These are phyloP conservation scores for Eulithis testata DNA, from an alignment of 2,888 invertebrate species.

Conservation along the genomic window DNA sequence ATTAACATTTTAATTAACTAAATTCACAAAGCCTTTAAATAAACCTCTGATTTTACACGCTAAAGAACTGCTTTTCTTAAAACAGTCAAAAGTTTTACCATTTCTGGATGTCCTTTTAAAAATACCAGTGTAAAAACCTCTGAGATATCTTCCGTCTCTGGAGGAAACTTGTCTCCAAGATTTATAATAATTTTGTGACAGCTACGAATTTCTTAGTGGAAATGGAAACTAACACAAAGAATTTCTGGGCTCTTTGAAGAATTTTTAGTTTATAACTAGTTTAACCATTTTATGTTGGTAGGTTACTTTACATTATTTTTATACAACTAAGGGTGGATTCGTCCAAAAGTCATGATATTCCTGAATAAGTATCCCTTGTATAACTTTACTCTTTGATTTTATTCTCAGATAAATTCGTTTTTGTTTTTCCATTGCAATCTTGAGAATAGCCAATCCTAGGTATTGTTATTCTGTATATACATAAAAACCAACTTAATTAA, in stretches of 20 bases:
- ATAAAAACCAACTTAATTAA: too few species aligned
- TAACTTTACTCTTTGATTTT: too few species aligned
- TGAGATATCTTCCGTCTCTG: constrained; percentile 33
- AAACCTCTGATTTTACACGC: background rate
- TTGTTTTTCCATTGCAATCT: too few species aligned
- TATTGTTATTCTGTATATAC: too few species aligned
- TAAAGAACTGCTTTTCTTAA: constrained; percentile 34
- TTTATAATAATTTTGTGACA: constrained; percentile 45
- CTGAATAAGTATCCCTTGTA: too few species aligned
- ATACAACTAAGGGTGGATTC: too few species aligned
- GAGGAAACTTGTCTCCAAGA: constrained; percentile 42
- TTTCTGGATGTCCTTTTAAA: constrained; percentile 30
- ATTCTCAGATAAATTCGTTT: too few species aligned
- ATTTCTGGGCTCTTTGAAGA: constrained; percentile 6
- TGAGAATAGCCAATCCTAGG: too few species aligned
- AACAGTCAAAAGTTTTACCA: constrained; percentile 39
- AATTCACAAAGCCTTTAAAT: constrained; percentile 2
- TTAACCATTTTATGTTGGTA: constrained; percentile 15
- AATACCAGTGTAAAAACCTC: constrained; percentile 38
- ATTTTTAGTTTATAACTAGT: constrained; percentile 21
- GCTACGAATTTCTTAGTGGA: constrained; percentile 33
- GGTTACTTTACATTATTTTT: too few species aligned
- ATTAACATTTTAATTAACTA: background rate
- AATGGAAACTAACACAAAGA: constrained; percentile 30
- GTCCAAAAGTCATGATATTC: too few species aligned